Evolutionary conservation across 1,140 invertebrate genomes (phyloP).

Genomic region (Drosophila burlai): DNA sequence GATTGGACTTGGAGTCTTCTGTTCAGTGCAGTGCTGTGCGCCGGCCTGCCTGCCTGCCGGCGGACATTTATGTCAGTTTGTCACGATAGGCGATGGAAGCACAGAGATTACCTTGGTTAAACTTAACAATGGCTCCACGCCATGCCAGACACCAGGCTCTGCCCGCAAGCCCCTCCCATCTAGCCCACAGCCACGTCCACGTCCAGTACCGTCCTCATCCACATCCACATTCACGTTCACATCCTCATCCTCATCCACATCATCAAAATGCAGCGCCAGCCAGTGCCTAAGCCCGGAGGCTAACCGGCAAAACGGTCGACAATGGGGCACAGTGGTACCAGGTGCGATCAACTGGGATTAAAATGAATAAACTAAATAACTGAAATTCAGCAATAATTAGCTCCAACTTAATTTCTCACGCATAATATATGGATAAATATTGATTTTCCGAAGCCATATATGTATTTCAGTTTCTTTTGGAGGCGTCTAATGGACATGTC

Average conservation of each 20-base stretch:
- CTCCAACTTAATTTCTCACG: neutral
- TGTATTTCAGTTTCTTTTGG: too few relatives aligned
- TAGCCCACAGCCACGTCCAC: constrained; percentile 8
- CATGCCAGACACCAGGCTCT: constrained; percentile 63
- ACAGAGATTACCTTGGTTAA: constrained; percentile 83
- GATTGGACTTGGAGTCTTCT: constrained; percentile 71
- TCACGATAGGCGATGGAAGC: constrained; percentile 83
- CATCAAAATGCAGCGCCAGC: constrained; percentile 77
- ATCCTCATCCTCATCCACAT: constrained; percentile 51
- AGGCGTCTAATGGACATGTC: too few relatives aligned
- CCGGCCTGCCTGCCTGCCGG: constrained; percentile 57
- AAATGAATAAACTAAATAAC: neutral
- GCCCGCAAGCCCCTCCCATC: constrained; percentile 10
- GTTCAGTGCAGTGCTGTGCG: constrained; percentile 15
- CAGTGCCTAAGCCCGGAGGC: constrained; percentile 63
- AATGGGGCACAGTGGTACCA: constrained; percentile 27
- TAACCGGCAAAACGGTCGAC: constrained; percentile 50
- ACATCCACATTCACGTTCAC: constrained; percentile 28
- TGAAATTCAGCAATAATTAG: neutral
- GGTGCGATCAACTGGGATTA: neutral
- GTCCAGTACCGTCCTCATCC: constrained; percentile 18
- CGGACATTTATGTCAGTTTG: constrained; percentile 82
- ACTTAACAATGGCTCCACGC: constrained; percentile 78
- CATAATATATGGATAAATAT: neutral
- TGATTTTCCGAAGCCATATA: neutral